Conservation (phyloP, 2,797 vertebrate genomes). For the Anguilla megastoma region DNA sequence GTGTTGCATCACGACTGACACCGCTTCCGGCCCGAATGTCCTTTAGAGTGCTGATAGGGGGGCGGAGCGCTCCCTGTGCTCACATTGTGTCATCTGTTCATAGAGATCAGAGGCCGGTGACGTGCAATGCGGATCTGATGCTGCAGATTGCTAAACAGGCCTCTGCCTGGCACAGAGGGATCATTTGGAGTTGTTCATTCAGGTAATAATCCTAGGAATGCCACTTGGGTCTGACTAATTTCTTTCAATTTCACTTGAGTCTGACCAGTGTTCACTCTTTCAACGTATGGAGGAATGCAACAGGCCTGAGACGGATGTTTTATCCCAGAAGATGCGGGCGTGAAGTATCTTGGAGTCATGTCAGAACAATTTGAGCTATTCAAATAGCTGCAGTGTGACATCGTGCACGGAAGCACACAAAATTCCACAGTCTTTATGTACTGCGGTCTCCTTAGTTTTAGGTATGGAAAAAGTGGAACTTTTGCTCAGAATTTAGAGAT, state of each 20-base stretch:
- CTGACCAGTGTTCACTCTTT: background rate
- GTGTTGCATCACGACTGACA: conserved; percentile 71
- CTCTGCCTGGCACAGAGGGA: background rate
- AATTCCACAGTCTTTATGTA: background rate
- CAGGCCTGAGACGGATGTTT: background rate
- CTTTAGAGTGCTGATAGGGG: background rate
- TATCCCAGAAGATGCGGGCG: background rate
- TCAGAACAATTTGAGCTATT: conserved; percentile 8
- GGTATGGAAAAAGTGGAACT: background rate
- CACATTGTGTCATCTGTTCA: background rate
- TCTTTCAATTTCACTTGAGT: background rate
- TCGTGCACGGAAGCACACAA: background rate
- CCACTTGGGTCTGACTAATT: background rate
- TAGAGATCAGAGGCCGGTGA: conserved; percentile 7
- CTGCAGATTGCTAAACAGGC: background rate
- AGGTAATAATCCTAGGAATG: conserved; percentile 7
- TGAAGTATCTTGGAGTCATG: background rate
- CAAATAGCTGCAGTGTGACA: conserved; percentile 10
- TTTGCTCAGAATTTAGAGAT: background rate
- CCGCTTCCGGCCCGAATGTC: conserved; percentile 22
- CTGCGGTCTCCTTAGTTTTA: too few species aligned
- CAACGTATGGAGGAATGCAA: background rate
- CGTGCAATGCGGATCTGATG: background rate
- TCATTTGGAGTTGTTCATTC: background rate
- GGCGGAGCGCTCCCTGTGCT: background rate